phyloP scores from a whole-genome alignment of 2,888 invertebrate genomes.

The Eupithecia centaureata region DNA sequence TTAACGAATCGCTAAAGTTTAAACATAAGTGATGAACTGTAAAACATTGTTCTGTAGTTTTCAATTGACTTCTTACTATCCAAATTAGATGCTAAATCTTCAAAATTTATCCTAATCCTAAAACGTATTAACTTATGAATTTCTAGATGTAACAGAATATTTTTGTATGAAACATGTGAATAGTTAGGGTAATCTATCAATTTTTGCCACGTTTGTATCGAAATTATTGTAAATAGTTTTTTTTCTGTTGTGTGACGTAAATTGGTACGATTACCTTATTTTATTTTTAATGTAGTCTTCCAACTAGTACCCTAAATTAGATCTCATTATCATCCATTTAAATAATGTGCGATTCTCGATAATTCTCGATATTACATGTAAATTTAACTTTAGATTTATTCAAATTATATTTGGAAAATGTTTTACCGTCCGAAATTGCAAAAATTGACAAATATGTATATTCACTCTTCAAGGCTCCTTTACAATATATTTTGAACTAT shows the following conservation, averaged over 20 bases:
- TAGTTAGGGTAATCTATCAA: conserved; percentile 29
- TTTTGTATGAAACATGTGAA: conserved; percentile 42
- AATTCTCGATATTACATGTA: conserved; percentile 32
- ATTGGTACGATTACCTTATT: conserved; percentile 26
- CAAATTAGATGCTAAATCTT: conserved; percentile 29
- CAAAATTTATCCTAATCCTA: conserved; percentile 27
- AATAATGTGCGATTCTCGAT: conserved; percentile 34
- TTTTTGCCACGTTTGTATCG: conserved; percentile 12
- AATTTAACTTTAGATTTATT: conserved; percentile 17
- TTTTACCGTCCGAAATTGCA: conserved; percentile 43
- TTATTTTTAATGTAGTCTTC: conserved; percentile 64
- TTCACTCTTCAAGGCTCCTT: conserved; percentile 26
- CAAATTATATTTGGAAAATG: conserved; percentile 53
- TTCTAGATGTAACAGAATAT: conserved; percentile 43
- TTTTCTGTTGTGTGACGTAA: conserved; percentile 10
- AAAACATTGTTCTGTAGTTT: conserved; percentile 17
- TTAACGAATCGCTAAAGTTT: no score
- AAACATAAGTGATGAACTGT: conserved; percentile 3
- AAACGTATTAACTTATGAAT: conserved; percentile 39
- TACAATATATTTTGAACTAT: conserved; percentile 7
- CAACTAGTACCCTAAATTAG: conserved; percentile 67
- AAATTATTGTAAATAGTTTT: conserved; percentile 4
- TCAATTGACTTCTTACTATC: conserved; percentile 15
- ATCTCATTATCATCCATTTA: conserved; percentile 59
- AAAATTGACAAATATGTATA: conserved; percentile 24